A percentile compares a stretch with the other conserved stretches of the same genome.
These are phyloP conservation scores for Gadopsis bispinosus DNA, from an alignment of 2,797 vertebrate species.

Conservation along the genomic window DNA sequence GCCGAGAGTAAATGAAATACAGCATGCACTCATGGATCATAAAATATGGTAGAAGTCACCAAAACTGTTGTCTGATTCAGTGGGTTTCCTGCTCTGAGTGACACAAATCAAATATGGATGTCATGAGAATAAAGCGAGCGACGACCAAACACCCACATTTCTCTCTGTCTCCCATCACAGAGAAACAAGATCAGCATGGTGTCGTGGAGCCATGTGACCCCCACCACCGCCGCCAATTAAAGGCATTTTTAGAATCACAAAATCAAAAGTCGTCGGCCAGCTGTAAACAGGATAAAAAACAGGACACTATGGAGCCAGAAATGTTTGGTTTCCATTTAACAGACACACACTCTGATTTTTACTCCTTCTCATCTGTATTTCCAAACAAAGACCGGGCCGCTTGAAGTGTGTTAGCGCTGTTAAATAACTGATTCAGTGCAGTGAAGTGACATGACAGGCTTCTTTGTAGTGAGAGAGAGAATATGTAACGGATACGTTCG, in stretches of 20 bases:
- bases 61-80: not conserved
- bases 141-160: conserved; percentile 9
- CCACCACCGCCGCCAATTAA: conserved; percentile 70
- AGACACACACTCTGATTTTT: not conserved
- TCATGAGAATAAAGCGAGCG: not conserved
- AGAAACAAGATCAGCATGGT: conserved; percentile 69
- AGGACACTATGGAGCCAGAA: not conserved
- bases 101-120: conserved; percentile 25
- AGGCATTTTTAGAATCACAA: conserved; percentile 74
- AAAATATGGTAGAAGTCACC: not conserved
- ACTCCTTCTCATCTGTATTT: not conserved
- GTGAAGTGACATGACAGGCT: not conserved
- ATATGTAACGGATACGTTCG: too few relatives aligned
- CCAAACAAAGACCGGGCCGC: not conserved
- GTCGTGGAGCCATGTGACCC: conserved; percentile 74
- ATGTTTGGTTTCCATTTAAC: not conserved
- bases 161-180: not conserved
- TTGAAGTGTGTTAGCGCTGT: too few relatives aligned
- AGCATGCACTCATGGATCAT: not conserved
- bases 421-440: not conserved
- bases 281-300: not conserved
- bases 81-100: not conserved
- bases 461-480: not conserved
- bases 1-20: not conserved
- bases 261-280: not conserved